These are phyloP conservation scores for Panzeria rudis DNA, from an alignment of 2,888 invertebrate genomes.

Conservation along the genomic window DNA sequence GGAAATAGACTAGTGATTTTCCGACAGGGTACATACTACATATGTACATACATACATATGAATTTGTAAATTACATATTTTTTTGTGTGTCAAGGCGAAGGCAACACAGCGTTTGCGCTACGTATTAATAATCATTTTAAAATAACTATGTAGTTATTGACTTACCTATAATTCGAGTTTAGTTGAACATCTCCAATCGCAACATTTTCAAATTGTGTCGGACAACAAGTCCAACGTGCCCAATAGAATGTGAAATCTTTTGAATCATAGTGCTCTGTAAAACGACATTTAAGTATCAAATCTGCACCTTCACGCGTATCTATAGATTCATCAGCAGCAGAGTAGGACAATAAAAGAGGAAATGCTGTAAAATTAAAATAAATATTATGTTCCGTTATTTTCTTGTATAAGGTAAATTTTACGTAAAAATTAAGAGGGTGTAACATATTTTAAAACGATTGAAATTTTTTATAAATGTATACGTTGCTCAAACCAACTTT, in stretches of 20 bases:
- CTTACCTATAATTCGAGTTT: conserved; percentile 93
- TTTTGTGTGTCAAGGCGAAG: no score
- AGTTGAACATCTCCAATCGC: conserved; percentile 93
- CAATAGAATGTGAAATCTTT: conserved; percentile 93
- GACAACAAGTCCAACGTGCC: conserved; percentile 89
- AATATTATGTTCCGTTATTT: background rate
- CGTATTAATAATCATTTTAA: background rate
- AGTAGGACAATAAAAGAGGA: conserved; percentile 25
- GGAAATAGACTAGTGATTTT: no score
- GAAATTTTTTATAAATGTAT: no score
- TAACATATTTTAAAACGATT: no score
- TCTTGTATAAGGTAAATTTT: no score
- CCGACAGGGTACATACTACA: no score
- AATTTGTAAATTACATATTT: background rate
- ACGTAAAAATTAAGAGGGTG: no score
- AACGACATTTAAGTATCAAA: conserved; percentile 93
- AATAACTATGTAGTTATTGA: conserved; percentile 49
- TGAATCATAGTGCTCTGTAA: conserved; percentile 88
- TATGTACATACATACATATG: background rate
- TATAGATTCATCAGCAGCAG: conserved; percentile 82
- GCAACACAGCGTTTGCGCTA: no score
- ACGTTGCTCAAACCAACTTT: no score
- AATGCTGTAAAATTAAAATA: conserved; percentile 67
- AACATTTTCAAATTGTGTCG: conserved; percentile 93
- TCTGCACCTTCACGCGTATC: conserved; percentile 95